Conservation (phyloP, 2,888 invertebrate genomes). For the Cryptus armator region DNA sequence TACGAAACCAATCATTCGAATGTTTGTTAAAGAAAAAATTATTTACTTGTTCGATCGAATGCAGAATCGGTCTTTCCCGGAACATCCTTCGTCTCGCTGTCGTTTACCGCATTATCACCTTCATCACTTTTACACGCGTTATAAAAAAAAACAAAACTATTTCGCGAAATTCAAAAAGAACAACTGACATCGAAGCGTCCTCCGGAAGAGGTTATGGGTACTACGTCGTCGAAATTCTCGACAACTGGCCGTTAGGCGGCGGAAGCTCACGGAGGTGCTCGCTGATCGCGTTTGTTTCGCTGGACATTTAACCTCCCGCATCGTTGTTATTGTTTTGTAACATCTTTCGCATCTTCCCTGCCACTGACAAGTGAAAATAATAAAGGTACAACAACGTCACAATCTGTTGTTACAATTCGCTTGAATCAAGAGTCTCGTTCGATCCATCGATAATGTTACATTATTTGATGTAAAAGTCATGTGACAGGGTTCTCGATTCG, state of each 20-base stretch:
- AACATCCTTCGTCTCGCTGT: background rate
- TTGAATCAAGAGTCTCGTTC: background rate
- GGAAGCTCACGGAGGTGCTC: background rate
- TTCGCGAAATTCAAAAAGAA: background rate
- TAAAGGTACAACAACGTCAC: constrained; percentile 18
- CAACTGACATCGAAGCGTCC: constrained; percentile 19
- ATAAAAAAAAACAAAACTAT: background rate
- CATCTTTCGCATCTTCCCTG: background rate
- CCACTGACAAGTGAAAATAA: constrained; percentile 38
- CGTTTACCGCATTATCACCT: background rate
- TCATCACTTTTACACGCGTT: background rate
- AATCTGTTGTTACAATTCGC: background rate
- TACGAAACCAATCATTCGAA: background rate
- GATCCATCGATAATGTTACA: background rate
- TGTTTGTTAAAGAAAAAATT: background rate
- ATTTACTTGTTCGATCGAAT: background rate
- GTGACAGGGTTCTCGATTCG: background rate
- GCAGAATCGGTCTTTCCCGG: background rate
- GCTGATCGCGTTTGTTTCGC: constrained; percentile 16
- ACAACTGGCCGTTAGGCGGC: background rate
- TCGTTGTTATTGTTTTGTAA: background rate
- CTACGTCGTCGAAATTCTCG: background rate
- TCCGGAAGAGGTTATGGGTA: background rate
- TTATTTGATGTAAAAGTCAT: background rate
- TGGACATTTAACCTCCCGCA: constrained; percentile 26